phyloP scores from a whole-genome alignment of 1,140 invertebrate genomes.

The Schlechtendalia chinensis region DNA sequence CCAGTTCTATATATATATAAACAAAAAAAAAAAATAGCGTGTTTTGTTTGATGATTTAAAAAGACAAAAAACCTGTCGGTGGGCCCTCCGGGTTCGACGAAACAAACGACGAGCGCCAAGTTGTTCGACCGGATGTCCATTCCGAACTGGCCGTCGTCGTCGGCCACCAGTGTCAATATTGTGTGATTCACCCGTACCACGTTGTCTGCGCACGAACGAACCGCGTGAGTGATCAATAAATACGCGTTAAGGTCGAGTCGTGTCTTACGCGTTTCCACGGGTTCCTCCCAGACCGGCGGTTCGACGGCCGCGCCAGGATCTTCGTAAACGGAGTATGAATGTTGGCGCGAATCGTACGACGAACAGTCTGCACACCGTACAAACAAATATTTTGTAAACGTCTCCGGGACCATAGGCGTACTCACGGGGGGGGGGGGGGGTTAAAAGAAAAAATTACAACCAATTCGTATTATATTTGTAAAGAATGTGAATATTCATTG shows the following conservation, averaged over 20 bases:
- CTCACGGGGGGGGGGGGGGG: too few species aligned
- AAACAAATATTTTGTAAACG: too few species aligned
- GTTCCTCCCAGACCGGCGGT: slow-evolving; percentile 32
- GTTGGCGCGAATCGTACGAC: slow-evolving; percentile 30
- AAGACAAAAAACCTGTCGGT: slow-evolving; percentile 65
- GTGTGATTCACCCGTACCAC: slow-evolving; percentile 69
- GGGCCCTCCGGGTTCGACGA: slow-evolving; percentile 68
- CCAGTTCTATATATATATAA: slow-evolving; percentile 51
- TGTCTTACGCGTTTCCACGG: slow-evolving; percentile 15
- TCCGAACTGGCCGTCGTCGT: slow-evolving; percentile 56
- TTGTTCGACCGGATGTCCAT: slow-evolving; percentile 48
- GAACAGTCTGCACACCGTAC: slow-evolving; percentile 14
- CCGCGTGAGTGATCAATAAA: neutral
- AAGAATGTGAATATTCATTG: too few species aligned
- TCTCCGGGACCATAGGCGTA: too few species aligned
- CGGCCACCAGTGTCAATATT: slow-evolving; percentile 65
- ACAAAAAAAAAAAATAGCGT: neutral
- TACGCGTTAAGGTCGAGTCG: neutral
- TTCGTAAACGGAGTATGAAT: slow-evolving; percentile 31
- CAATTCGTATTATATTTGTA: too few species aligned
- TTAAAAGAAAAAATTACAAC: too few species aligned
- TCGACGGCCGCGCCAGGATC: slow-evolving; percentile 8
- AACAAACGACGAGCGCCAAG: slow-evolving; percentile 60
- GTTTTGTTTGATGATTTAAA: too few species aligned
- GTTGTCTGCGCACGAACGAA: neutral